Base-by-base conservation (phyloP, 2,888 invertebrate species). In the Drosophila putrida region DNA sequence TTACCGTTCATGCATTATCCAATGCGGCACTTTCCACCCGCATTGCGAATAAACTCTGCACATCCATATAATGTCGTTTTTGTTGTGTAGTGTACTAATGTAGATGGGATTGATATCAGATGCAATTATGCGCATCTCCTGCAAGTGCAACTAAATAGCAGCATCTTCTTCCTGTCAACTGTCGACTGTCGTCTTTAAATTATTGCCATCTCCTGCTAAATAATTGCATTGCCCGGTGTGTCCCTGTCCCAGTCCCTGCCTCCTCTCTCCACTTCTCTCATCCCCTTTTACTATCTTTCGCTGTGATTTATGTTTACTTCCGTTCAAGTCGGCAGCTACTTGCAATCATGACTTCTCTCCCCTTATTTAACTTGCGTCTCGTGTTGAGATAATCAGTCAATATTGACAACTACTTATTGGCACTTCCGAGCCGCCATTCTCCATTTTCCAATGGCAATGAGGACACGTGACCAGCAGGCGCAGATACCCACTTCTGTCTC, bases 361-460 rank as follows among this genome's bases (percentile, higher is more conserved):
- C n/a, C 47, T 38, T 13, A 8, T 10, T 9, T 15, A 15, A 49
- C 65, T 67, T 63, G 62, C 54, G 57, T 54, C 64, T 68, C 70
- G 80, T 78, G 81, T 80, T 75, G 82, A 81, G 85, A 91, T 89
- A 89, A 91, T 91, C 90, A 90, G 90, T 90, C 90, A 91, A 91
- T 91, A 91, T 91, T 90, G 91, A 91, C 90, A 90, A 90, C 91
- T 91, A 89, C 90, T 91, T 90, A 90, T 91, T 91, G 91, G 81
- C 86, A 90, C 89, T 88, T 91, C 90, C 90, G 90, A 64, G 67
- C 54, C 65, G 71, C 59, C 61, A 46, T 50, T 31, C 58, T 60
- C 43, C 20, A 20, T 20, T 20, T 2, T 20, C 20, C 20, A 20
- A 3, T 39, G 64, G 66, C 66, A 63, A 47, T 72, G 70, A 67